Percentiles rank a stretch among this genome's conserved stretches.
Conservation (phyloP, 2,888 invertebrate genomes). For the Seira musarum region DNA sequence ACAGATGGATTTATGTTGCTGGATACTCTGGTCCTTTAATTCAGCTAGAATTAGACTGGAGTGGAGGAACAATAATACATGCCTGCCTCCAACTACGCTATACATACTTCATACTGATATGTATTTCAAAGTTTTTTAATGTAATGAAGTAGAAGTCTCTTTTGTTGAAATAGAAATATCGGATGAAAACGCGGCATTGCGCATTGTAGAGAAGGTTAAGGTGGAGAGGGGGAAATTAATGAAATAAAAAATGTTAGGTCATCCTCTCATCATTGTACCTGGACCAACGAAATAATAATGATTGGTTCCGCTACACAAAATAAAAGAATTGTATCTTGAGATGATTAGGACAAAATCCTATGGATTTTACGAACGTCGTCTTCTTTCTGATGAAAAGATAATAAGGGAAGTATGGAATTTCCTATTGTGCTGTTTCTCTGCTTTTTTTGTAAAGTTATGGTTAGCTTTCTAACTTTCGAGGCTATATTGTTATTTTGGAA, state of each 20-base stretch:
- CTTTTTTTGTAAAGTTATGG: neutral
- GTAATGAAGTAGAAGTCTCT: constrained; percentile 55
- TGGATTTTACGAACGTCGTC: neutral
- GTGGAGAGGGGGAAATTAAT: constrained; percentile 45
- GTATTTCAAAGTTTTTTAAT: too few species aligned
- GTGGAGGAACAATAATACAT: neutral
- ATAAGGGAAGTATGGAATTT: constrained; percentile 5
- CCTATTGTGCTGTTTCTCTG: neutral
- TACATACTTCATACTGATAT: too few species aligned
- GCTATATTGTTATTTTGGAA: neutral
- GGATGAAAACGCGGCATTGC: constrained; percentile 26
- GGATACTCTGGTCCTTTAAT: constrained; percentile 55
- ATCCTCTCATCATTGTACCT: constrained; percentile 69
- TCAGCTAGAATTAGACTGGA: constrained; percentile 36
- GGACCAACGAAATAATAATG: constrained; percentile 70
- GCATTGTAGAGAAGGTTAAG: constrained; percentile 4
- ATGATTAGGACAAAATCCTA: neutral
- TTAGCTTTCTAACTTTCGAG: neutral
- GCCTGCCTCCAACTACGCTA: too few species aligned
- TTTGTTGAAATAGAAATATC: constrained; percentile 45
- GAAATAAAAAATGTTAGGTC: constrained; percentile 69
- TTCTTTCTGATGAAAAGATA: constrained; percentile 8
- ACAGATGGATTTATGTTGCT: constrained; percentile 60
- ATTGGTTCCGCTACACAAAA: constrained; percentile 69
- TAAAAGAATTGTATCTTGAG: constrained; percentile 58